Evolutionary conservation across 2,888 invertebrate genomes (phyloP).

Genomic region (Nomada fucata): DNA sequence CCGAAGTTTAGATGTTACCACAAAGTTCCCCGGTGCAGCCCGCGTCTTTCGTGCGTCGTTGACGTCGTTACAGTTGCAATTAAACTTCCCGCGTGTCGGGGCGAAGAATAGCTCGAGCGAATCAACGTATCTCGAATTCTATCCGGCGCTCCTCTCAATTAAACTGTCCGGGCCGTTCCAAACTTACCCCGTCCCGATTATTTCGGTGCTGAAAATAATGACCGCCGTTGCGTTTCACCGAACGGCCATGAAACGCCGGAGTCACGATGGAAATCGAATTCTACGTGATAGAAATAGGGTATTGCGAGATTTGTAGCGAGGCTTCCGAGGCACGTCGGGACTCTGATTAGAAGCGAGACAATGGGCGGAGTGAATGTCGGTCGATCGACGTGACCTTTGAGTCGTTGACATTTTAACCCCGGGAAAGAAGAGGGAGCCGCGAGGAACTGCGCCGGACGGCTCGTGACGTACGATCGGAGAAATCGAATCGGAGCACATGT

Average conservation of each 20-base stretch:
- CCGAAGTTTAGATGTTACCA: conserved; percentile 4
- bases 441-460: conserved; percentile 27
- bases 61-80: conserved; percentile 17
- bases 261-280: neutral
- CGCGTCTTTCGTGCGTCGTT: conserved; percentile 21
- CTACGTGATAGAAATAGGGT: conserved; percentile 20
- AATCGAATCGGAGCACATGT: conserved; percentile 52
- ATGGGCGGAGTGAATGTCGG: conserved; percentile 60
- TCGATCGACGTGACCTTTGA: conserved; percentile 68
- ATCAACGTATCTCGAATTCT: neutral
- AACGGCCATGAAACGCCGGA: no score
- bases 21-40: neutral
- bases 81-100: conserved; percentile 18
- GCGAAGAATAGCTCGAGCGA: conserved; percentile 8
- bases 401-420: conserved; percentile 69
- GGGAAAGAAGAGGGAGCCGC: conserved; percentile 34
- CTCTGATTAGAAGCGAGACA: conserved; percentile 61
- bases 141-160: neutral
- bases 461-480: conserved; percentile 50
- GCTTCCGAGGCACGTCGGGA: conserved; percentile 28
- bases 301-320: neutral
- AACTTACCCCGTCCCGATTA: no score
- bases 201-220: neutral
- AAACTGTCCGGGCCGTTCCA: neutral
- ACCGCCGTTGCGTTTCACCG: no score